Evolutionary conservation across 1,140 invertebrate species (phyloP), one percentile per base, ranked within the genome.

Genomic region (Tribolium madens): DNA sequence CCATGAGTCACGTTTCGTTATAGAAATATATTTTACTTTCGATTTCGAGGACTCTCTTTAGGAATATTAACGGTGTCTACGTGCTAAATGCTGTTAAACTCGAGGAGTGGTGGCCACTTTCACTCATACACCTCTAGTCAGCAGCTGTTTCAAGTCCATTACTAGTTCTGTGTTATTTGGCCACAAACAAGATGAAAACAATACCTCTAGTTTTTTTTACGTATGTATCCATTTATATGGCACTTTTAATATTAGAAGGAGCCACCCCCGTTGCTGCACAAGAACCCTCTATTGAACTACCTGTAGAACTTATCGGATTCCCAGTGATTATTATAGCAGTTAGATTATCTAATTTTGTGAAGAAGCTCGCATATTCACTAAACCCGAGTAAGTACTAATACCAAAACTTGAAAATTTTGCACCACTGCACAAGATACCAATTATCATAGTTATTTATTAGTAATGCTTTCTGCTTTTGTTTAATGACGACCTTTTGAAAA

Each of bases 301-400:
- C 94, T 0, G 92, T 95, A 7, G 93, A 95, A 84, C 85, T 95
- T 36, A 87, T 95, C 5, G 94, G 94, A 50, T 95, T 95, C 82
- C 94, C 94, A 0, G 90, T 95, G 36, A 95, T 95, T 79, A 93
- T 95, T 60, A 83, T 93, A 17, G 92, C 93, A 1, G 94, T 95
- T n/a, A 88, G 93, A 82, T 86, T 95, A 47, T 91, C 92, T 0
- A 94, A 94, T 86, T 95, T 95, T 81, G 89, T 94, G 60, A 95
- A 94, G 86, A 95, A 95, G 85, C 85, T 95, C 47, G 91, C 92
- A 9, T 95, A 95, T 83, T 92, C 93, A 9, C 86, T 95, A 36
- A 94, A 89, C 87, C 94, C 94, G 86, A 90, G 94, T 95, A 91
- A 92, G 91, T 91, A 80, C n/a, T 18, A 64, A 33, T 64, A 26